Percentiles rank a stretch among this genome's conserved stretches.
Evolutionary conservation across 2,113 vertebrate genomes (phyloP).

Genomic region (Perca schrenkii): DNA sequence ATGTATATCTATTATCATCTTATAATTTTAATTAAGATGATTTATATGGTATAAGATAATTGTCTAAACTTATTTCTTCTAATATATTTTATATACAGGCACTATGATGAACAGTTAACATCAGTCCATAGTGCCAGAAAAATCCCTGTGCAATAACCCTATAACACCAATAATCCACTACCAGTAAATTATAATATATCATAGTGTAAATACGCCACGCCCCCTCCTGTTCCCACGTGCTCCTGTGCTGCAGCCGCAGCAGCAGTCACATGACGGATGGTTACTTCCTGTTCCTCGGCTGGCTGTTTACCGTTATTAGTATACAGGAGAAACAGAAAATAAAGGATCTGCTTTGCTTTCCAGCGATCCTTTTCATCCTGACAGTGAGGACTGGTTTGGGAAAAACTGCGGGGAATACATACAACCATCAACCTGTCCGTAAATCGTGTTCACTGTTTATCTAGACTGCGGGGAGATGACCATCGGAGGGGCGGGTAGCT

Average conservation of each 20-base stretch:
- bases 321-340: background rate
- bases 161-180: too few relatives aligned
- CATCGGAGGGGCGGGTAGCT: constrained; percentile 22
- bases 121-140: too few relatives aligned
- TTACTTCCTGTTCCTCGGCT: constrained; percentile 53
- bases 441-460: background rate
- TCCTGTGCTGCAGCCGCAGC: constrained; percentile 49
- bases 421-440: background rate
- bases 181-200: too few relatives aligned
- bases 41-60: background rate
- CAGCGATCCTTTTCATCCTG: background rate
- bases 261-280: constrained; percentile 79
- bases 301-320: constrained; percentile 1
- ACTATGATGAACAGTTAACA: too few relatives aligned
- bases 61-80: background rate
- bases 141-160: too few relatives aligned
- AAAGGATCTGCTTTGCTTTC: background rate
- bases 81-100: too few relatives aligned
- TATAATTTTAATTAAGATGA: background rate
- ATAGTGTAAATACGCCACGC: background rate
- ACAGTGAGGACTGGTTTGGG: background rate
- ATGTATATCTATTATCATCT: background rate
- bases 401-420: background rate
- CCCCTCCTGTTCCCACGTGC: constrained; percentile 54
- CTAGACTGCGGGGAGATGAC: constrained; percentile 39